Base-by-base conservation (phyloP, 1,140 invertebrate genomes). In the Zaprionus kolodkinae region DNA sequence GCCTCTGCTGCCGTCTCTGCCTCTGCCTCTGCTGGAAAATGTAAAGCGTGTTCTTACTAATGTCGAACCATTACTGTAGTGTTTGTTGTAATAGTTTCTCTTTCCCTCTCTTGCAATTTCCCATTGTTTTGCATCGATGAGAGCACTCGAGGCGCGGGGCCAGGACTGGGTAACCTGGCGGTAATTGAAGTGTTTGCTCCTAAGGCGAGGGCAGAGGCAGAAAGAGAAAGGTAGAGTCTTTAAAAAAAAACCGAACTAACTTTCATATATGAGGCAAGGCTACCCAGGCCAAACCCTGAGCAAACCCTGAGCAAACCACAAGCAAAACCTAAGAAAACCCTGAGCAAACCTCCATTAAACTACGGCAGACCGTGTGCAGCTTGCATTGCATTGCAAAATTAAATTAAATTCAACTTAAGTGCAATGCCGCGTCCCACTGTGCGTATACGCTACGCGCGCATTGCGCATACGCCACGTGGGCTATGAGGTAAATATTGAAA, bases 331-430 rank as follows among this genome's bases (percentile, higher is more conserved):
- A 10, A 9, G 40, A 9, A 15, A 45, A 9, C 6, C 40, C n/a
- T 45, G n/a, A n/a, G 40, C n/a, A 6, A 45, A 10, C n/a, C 40
- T 17, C n/a, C 15, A 45, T 15, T 45, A 15, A 45, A 45, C 7
- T 45, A 2, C 7, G 15, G 40, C 38, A 15, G 15, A 6, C 43
- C 6, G 15, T 2, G 43, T 10, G 15, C 17, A 48, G 63, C 68
- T 76, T 36, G 69, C 76, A 85, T 1, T 89, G 85, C 84, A 89
- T 89, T 81, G 85, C 81, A 77, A 81, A 89, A 89, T 89, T 81
- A 89, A 89, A 89, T 89, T 89, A 81, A 89, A 88, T 84, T 78
- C 89, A 75, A 76, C 78, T 70, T 79, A 75, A 84, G 85, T 89
- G 84, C 80, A 84, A 1, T 21, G 71, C 71, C 61, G 69, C 63